Conservation (phyloP, 2,888 invertebrate species). For the Anoplius nigerrimus region DNA sequence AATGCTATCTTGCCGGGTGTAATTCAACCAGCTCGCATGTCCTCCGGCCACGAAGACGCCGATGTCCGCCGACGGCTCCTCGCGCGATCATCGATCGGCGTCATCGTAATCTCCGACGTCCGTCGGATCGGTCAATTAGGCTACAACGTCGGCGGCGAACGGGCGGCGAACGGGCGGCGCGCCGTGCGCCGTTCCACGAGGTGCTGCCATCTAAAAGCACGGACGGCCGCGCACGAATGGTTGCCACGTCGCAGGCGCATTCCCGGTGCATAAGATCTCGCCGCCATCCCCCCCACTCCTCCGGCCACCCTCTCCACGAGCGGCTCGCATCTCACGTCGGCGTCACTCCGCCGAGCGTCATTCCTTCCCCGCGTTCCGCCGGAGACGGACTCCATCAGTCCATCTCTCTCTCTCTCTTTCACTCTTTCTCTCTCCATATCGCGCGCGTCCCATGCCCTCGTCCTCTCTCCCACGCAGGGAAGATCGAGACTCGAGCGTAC, state of each 20-base stretch:
- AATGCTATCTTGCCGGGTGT: not conserved
- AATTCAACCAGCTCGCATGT: not conserved
- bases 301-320: slow-evolving; percentile 1
- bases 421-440: not conserved
- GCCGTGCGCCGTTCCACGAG: not conserved
- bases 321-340: slow-evolving; percentile 1
- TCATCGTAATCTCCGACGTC: too few species aligned
- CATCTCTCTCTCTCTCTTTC: slow-evolving; percentile 15
- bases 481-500: too few species aligned
- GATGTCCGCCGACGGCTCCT: too few species aligned
- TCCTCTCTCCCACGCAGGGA: too few species aligned
- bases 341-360: slow-evolving; percentile 26
- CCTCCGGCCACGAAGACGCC: not conserved
- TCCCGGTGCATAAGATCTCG: slow-evolving; percentile 33
- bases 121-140: not conserved
- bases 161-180: not conserved
- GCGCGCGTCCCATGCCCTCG: too few species aligned
- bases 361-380: slow-evolving; percentile 44
- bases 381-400: slow-evolving; percentile 13
- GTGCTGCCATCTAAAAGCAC: slow-evolving; percentile 40
- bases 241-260: slow-evolving; percentile 50
- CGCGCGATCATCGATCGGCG: too few species aligned
- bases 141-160: not conserved
- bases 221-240: slow-evolving; percentile 10
- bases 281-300: slow-evolving; percentile 15